Percentiles rank a stretch among this genome's conserved stretches.
These are phyloP conservation scores for Agrochola macilenta DNA, from an alignment of 2,888 invertebrate species.

Conservation along the genomic window DNA sequence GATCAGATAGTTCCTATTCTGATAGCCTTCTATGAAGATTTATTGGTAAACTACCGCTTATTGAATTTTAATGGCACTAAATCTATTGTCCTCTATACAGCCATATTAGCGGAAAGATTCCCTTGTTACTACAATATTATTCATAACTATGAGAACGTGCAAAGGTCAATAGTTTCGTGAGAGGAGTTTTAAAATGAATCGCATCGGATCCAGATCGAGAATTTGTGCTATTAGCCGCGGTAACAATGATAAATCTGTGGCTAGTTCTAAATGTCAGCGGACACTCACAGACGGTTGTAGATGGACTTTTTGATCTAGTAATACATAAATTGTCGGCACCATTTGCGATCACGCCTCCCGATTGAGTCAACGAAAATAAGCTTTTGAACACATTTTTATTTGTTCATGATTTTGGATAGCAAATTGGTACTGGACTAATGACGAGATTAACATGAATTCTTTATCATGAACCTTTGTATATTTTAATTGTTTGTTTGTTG, in stretches of 20 bases:
- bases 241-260: conserved; percentile 66
- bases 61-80: conserved; percentile 87
- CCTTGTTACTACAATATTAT: conserved; percentile 68
- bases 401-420: background rate
- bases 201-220: conserved; percentile 71
- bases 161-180: conserved; percentile 77
- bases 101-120: conserved; percentile 66
- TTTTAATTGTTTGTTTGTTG: too few species aligned
- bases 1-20: conserved; percentile 86
- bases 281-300: conserved; percentile 41
- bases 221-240: conserved; percentile 74
- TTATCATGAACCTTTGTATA: too few species aligned
- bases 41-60: conserved; percentile 83
- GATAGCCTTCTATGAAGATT: conserved; percentile 90
- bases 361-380: background rate
- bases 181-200: conserved; percentile 74
- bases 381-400: conserved; percentile 1
- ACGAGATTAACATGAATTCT: background rate
- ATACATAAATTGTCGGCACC: conserved; percentile 36
- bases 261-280: conserved; percentile 72
- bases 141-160: conserved; percentile 73
- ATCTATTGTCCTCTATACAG: conserved; percentile 78
- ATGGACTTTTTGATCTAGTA: conserved; percentile 45
- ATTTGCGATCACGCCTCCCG: conserved; percentile 40
- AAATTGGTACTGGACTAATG: too few species aligned